Evolutionary conservation across 2,113 vertebrate species (phyloP).

Genomic region (Tetrao urogallus): DNA sequence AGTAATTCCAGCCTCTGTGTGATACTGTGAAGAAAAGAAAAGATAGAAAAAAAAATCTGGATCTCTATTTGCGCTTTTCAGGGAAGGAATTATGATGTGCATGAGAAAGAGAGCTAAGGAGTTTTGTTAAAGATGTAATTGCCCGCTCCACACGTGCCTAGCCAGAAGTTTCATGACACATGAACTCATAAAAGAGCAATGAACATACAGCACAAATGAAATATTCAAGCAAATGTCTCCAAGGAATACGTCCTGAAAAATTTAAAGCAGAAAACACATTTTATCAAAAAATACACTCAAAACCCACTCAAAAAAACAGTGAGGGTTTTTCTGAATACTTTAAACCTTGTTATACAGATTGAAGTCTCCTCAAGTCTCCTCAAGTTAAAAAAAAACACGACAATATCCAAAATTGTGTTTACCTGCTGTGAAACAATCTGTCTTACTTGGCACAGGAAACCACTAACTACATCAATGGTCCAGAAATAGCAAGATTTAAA

Average conservation of each 20-base stretch:
- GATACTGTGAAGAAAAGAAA: conserved; percentile 5
- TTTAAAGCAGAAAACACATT: neutral
- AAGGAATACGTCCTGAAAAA: neutral
- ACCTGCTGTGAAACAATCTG: conserved; percentile 64
- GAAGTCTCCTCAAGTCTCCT: neutral
- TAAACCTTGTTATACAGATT: conserved; percentile 53
- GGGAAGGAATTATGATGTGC: neutral
- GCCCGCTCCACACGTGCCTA: neutral
- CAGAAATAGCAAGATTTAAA: conserved; percentile 56
- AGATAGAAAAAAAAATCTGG: neutral
- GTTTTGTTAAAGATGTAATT: neutral
- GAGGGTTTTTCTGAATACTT: neutral
- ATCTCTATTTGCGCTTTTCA: neutral
- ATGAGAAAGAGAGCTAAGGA: neutral
- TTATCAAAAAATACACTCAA: neutral
- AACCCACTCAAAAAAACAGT: neutral
- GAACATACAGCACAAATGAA: conserved; percentile 29
- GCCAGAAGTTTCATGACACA: neutral
- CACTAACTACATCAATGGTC: conserved; percentile 59
- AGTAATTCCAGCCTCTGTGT: neutral
- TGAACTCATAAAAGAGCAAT: neutral
- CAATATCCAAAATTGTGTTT: conserved; percentile 59
- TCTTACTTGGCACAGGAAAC: conserved; percentile 57
- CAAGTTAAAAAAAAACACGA: neutral
- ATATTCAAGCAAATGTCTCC: conserved; percentile 14